Evolutionary conservation across 2,888 invertebrate species (phyloP).

Genomic region (Cenopis cana): DNA sequence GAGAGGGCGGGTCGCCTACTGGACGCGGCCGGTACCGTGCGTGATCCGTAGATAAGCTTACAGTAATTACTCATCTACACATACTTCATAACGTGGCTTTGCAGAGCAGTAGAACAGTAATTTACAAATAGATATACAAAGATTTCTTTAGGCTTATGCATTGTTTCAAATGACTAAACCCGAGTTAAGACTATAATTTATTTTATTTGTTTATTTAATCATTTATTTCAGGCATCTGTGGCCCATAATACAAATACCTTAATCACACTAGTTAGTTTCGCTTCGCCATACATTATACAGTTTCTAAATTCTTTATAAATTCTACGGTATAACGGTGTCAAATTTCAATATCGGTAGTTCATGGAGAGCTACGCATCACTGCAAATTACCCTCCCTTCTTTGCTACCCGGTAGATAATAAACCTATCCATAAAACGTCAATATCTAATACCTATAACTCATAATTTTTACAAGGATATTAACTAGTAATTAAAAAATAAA

Average conservation of each 20-base stretch:
- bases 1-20: conserved; percentile 39
- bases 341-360: background rate
- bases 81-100: background rate
- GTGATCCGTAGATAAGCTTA: conserved; percentile 27
- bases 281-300: too few relatives aligned
- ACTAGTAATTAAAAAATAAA: conserved; percentile 34
- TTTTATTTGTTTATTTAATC: too few relatives aligned
- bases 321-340: background rate
- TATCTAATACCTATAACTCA: conserved; percentile 24
- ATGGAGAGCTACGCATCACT: background rate
- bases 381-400: background rate
- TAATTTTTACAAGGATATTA: conserved; percentile 22
- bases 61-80: conserved; percentile 26
- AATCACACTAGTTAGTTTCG: too few relatives aligned
- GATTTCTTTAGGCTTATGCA: too few relatives aligned
- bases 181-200: background rate
- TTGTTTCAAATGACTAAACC: background rate
- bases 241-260: too few relatives aligned
- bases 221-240: too few relatives aligned
- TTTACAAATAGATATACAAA: too few relatives aligned
- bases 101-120: background rate
- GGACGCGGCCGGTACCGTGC: conserved; percentile 22
- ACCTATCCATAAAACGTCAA: conserved; percentile 11
- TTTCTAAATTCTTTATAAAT: too few relatives aligned
- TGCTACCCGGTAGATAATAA: conserved; percentile 18